Base-by-base conservation (phyloP, 2,113 vertebrate genomes). In the Lipophrys pholis region DNA sequence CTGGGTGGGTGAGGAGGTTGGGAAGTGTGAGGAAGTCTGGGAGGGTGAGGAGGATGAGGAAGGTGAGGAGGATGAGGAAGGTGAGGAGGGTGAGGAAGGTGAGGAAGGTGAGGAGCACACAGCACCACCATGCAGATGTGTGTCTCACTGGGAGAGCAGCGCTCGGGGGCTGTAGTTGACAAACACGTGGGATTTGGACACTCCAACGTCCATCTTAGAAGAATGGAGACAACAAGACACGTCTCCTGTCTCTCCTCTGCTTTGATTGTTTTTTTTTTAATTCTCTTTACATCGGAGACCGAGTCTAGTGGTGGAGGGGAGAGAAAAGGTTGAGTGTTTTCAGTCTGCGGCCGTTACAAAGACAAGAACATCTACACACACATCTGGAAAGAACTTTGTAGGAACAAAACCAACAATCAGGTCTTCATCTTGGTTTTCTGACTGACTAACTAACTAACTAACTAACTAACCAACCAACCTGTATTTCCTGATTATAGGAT, bases 131-230 rank as follows among this genome's bases (percentile, higher is more conserved):
- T 88, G 87, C 85, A 89, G 78, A 84, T 59, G 53, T 42, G 76
- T 41, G 70, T 87, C 87, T 92, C 90, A 91, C 85, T 86, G 83
- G 55, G 83, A 81, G 57, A 90, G 64, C 74, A 90, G 41, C 67
- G 62, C 63, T 68, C 82, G 80, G 60, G 88, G 81, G 59, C 78
- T 89, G 85, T 80, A 82, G 87, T 77, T 83, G 66, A 90, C 69
- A 84, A 90, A 88, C 71, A 86, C 84, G 15, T 73, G 75, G 69
- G 82, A 83, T 62, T 81, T 80, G 55, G 84, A 89, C 69, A 90
- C 54, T 41, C 87, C 87, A 65, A 85, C 77, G 17, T 92, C 87
- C 91, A 91, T 87, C 83, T 76, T 38, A 35, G 68, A 63, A 59
- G 68, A 81, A 78, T 50, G 50, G 38, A 42, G 71, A 76, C 15